A percentile compares a stretch with the other conserved stretches of the same genome.
Evolutionary conservation across 2,113 vertebrate species (phyloP).

Genomic region (Alouatta palliata): DNA sequence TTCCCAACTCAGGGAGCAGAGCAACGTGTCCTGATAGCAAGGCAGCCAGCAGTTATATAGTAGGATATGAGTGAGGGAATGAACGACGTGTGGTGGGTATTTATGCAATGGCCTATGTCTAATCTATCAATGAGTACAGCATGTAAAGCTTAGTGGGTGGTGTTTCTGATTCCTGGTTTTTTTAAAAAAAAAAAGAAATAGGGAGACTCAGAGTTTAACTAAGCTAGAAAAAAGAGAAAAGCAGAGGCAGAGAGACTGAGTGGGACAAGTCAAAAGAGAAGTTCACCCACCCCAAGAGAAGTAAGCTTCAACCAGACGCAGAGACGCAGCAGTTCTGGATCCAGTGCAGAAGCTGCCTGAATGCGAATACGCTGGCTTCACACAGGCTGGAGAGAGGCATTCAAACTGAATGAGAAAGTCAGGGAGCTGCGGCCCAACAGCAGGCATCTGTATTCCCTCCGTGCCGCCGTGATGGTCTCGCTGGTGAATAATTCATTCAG

Average conservation of each 20-base stretch:
- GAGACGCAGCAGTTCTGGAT: not conserved
- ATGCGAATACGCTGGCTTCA: accelerated
- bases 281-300: not conserved
- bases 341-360: not conserved
- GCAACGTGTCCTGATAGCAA: accelerated
- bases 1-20: too few species aligned
- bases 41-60: not conserved
- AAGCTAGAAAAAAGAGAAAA: not conserved
- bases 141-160: not conserved
- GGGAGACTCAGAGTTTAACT: not conserved
- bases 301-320: not conserved
- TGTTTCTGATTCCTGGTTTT: not conserved
- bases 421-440: not conserved
- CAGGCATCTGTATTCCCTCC: not conserved
- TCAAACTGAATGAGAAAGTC: not conserved
- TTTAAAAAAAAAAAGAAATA: not conserved
- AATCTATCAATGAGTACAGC: not conserved
- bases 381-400: not conserved
- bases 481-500: conserved; percentile 40
- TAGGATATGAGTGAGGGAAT: not conserved
- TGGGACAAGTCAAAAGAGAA: not conserved
- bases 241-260: not conserved
- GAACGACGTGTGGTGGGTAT: not conserved
- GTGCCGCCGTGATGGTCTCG: not conserved
- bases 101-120: not conserved